A percentile compares a stretch with the other conserved stretches of the same genome.
Conservation (phyloP, 2,113 vertebrate species). For the Pycnonotus jocosus region DNA sequence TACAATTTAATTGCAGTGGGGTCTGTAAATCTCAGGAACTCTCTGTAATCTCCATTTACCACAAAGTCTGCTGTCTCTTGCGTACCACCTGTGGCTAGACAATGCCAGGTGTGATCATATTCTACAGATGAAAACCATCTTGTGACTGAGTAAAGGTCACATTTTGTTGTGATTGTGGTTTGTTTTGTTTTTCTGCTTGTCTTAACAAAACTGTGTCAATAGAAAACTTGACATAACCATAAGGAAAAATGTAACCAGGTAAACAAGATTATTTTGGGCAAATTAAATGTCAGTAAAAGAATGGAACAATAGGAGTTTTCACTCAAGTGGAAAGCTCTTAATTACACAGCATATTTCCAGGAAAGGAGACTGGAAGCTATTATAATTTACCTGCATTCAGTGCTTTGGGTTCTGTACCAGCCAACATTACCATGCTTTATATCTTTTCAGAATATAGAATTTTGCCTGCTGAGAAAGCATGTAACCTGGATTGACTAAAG, state of each 20-base stretch:
- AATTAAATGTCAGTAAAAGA: slow-evolving; percentile 11
- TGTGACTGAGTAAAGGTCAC: neutral
- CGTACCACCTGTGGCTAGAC: neutral
- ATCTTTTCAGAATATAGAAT: neutral
- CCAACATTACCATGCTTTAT: neutral
- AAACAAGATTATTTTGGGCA: neutral
- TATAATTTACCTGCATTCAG: neutral
- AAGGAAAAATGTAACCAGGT: neutral
- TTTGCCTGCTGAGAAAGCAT: neutral
- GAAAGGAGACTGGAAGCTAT: neutral
- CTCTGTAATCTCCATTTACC: neutral
- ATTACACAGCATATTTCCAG: slow-evolving; percentile 6
- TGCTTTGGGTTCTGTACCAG: neutral
- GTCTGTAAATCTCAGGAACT: neutral
- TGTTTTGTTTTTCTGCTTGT: neutral
- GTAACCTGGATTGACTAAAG: neutral
- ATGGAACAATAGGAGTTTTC: neutral
- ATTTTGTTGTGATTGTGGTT: neutral
- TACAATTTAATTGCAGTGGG: neutral
- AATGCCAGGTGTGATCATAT: neutral
- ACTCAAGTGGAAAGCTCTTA: neutral
- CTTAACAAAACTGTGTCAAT: neutral
- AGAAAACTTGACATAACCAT: neutral
- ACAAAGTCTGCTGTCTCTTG: neutral
- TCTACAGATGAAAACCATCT: neutral